A percentile compares a stretch with the other conserved stretches of the same genome.
Evolutionary conservation across 1,140 invertebrate genomes (phyloP).

Genomic region (Ostrea edulis): DNA sequence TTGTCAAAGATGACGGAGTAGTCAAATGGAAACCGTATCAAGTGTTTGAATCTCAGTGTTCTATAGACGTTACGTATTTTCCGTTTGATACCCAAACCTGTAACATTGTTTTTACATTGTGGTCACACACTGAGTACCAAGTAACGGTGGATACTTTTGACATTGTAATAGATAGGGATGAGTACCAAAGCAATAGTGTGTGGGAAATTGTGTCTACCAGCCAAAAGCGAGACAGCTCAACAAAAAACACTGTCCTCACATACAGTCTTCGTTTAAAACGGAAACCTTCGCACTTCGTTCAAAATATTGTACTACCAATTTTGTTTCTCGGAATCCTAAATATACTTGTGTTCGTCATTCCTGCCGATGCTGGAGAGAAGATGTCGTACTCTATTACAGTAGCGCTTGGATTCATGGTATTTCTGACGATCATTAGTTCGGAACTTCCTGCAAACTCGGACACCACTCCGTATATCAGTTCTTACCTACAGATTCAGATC

Average conservation of each 20-base stretch:
- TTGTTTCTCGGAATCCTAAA: slow-evolving; percentile 49
- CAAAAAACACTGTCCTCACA: neutral
- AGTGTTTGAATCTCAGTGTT: slow-evolving; percentile 32
- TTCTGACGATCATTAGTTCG: slow-evolving; percentile 44
- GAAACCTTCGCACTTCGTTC: slow-evolving; percentile 10
- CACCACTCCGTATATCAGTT: slow-evolving; percentile 42
- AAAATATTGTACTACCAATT: slow-evolving; percentile 48
- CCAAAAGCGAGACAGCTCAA: neutral
- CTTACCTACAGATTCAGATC: slow-evolving; percentile 27
- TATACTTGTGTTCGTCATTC: slow-evolving; percentile 49
- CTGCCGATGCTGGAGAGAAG: slow-evolving; percentile 51
- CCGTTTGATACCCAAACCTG: slow-evolving; percentile 43
- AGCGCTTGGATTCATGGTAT: slow-evolving; percentile 50
- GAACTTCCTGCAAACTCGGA: slow-evolving; percentile 47
- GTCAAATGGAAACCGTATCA: slow-evolving; percentile 39
- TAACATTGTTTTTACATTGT: slow-evolving; percentile 9
- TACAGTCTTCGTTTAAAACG: slow-evolving; percentile 52
- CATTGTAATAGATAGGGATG: neutral
- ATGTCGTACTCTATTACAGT: slow-evolving; percentile 52
- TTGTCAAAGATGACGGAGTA: neutral
- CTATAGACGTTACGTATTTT: too few species aligned
- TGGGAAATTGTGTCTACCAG: slow-evolving; percentile 31
- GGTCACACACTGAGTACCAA: neutral
- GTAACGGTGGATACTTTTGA: neutral
- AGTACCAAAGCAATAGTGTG: neutral